Evolutionary conservation across 2,888 invertebrate genomes (phyloP), one percentile per base, ranked within the genome.

Genomic region (Dusona sp.): DNA sequence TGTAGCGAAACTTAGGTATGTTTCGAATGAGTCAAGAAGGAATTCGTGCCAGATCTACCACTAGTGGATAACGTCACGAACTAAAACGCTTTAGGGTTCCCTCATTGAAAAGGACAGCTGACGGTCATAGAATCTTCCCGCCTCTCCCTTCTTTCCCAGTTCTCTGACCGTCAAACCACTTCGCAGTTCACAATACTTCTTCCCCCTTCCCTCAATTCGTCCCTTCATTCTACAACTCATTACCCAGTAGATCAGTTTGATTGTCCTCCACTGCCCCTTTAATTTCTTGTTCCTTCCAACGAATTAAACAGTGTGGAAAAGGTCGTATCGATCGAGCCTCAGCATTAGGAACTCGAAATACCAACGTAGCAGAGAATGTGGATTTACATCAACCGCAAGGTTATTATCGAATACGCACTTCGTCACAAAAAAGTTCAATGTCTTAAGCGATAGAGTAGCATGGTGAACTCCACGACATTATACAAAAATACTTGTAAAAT

Each of bases 161-260:
- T 38, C 22, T 38, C 67, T 67, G 51, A 70, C 64, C 75, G n/a
- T 64, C 79, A 72, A 80, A 48, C 64, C 72, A 57, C 54, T 64
- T 72, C 70, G 64, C 79, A 54, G 70, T 70, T 84, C 54, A 25
- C 74, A 51, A 73, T 74, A 68, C 74, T 42, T 19, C 64, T 51
- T 80, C 48, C 25, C 80, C 72, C 48, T 64, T 16, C 42, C 48
- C 57, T 67, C 51, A 36, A n/a, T 64, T 38, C 72, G 19, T 70
- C 79, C 64, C 45, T 42, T 54, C 36, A 19, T 67, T 25, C 51
- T 22, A 57, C 79, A 57, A 73, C 36, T 57, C 92, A 93, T 91
- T 91, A 90, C 89, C 89, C 48, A 54, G 42, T 83, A 73, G 77
- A 85, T 81, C 83, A 67, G 81, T 85, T 87, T 86, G 82, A 87